Base-by-base conservation (phyloP, 2,797 vertebrate genomes). In the Sebastiscus tertius region DNA sequence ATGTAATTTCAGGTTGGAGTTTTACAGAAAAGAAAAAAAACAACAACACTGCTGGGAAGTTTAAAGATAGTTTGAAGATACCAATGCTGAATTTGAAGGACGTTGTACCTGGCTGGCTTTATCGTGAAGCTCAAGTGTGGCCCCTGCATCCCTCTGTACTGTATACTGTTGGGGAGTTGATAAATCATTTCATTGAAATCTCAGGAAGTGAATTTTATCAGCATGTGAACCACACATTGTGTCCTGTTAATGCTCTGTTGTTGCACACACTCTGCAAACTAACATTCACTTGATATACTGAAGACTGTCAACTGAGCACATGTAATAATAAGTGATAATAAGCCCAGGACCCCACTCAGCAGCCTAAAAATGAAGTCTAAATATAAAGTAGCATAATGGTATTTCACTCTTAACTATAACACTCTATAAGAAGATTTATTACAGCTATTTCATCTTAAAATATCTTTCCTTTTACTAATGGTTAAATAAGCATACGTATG, bases 141-240 rank as follows among this genome's bases (percentile, higher is more conserved):
- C 83, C 55, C 52, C 78, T 86, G 67, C 59, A 64, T 79, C 70
- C 69, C 36, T 56, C 39, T 42, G 13, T 42, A 14, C 8, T 64
- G 24, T 56, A 56, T 62, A 72, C 59, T 72, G 55, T 9, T 27
- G 4, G 2, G 12, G 18, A 61, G 58, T 46, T 52, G 36, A 63
- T 75, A 54, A 66, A 65, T 84, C 18, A 26, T 58, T 81, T n/a
- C 16, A 29, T 18, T 81, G 73, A 83, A 82, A 70, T 71, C 34
- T 36, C 74, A 82, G 82, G 80, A 88, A 83, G 73, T 79, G 34
- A 75, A 58, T 80, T 55, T 76, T 82, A 65, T 75, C 74, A 65
- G 62, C 33, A 26, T 34, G 33, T 72, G 56, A 62, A 60, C 16
- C 63, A 64, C 55, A 61, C 80, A 75, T 36, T 81, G 84, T 68